phyloP scores from a whole-genome alignment of 2,888 invertebrate genomes.

The Bombylius major region DNA sequence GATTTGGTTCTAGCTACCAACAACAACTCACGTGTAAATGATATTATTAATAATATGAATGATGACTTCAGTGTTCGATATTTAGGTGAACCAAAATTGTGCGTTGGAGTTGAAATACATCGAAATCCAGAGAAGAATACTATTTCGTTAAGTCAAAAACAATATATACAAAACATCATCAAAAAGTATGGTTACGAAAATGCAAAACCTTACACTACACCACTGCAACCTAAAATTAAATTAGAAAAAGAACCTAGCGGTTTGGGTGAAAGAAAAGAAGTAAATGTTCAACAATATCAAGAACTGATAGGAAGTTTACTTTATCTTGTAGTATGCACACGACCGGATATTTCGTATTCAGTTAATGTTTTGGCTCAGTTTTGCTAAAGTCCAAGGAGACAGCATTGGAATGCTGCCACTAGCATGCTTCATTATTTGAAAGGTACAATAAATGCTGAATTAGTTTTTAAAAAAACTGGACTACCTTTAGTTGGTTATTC shows the following conservation, averaged over 20 bases:
- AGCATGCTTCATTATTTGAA: neutral
- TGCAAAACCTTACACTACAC: conserved; percentile 1
- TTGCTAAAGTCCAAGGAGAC: conserved; percentile 6
- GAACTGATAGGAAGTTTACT: conserved; percentile 7
- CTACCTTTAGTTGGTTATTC: conserved; percentile 3
- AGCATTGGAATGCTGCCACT: conserved; percentile 6
- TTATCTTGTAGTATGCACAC: conserved; percentile 7
- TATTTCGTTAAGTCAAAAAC: conserved; percentile 6
- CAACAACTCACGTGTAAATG: too few species aligned
- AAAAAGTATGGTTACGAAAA: conserved; percentile 5
- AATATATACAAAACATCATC: conserved; percentile 5
- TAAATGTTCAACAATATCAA: conserved; percentile 7
- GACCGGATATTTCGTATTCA: conserved; percentile 6
- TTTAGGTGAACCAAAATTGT: too few species aligned
- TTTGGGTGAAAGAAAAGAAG: conserved; percentile 5
- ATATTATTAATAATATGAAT: too few species aligned
- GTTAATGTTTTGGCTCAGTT: conserved; percentile 8
- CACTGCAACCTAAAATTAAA: conserved; percentile 3
- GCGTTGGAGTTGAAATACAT: too few species aligned
- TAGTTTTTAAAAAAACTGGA: conserved; percentile 1
- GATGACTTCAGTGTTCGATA: too few species aligned
- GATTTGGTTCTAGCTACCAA: too few species aligned
- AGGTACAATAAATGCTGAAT: neutral
- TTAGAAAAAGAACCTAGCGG: conserved; percentile 9
- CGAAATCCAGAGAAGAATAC: neutral